Base-by-base conservation (phyloP, 2,113 vertebrate species). In the Xiphophorus maculatus region DNA sequence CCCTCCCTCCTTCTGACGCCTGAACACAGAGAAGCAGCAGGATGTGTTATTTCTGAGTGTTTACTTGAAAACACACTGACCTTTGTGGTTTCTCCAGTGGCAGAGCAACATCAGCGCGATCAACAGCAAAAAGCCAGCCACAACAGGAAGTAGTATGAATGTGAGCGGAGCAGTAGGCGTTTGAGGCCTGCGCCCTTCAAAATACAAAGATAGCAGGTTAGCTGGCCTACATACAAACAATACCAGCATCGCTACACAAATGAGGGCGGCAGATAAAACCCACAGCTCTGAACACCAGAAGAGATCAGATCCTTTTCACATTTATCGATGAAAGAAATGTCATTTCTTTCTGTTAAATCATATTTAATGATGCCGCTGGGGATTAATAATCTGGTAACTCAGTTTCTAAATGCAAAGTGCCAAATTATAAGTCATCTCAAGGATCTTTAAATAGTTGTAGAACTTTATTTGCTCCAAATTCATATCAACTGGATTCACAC, bases 91-190 rank as follows among this genome's bases (percentile, higher is more conserved):
- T 5, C 32, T 73, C 65, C 71, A 63, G 40, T 40, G 58, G 65
- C 65, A 69, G 40, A 79, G 65, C 40, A 79, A 44, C 60, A 80
- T 37, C 60, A 80, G 65, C 60, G 44, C 3, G 12, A 77, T 27
- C 65, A 74, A 11, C 42, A 63, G 8, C 30, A 79, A 29, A 60
- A 66, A 32, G 71, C n/a, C 32, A 35, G 64, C 65, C 65, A 63
- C 65, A 66, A 80, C 77, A 69, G 77, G 77, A 80, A 73, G 74
- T 7, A 68, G 58, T 29, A 73, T 32, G 65, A 22, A 1, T 9
- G 0, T 1, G 14, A 51, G 42, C 19, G 60, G 0, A 54, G 71
- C 27, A 0, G 0, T 7, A 0, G 3, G 63, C 5, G 25, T 22
- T 30, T 48, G 62, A 61, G 51, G 76, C 0, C 5, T 4, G 11